Evolutionary conservation across 2,113 vertebrate species (phyloP).

Genomic region (Ailurus styani): DNA sequence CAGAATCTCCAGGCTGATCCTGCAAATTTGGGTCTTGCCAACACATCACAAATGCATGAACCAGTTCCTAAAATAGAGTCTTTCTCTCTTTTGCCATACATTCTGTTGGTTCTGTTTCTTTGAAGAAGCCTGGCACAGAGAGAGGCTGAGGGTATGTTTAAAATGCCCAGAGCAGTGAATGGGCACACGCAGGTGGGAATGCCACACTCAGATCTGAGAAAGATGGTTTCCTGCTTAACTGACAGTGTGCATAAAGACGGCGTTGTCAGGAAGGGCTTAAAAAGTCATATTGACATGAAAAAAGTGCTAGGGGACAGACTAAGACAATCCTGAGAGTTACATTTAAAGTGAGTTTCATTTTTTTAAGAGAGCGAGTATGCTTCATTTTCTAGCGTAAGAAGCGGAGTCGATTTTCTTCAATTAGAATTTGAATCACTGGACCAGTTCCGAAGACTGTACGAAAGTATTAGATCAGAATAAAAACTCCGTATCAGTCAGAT

Average conservation of each 20-base stretch:
- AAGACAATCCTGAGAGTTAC: neutral
- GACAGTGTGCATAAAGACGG: neutral
- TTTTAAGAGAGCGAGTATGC: neutral
- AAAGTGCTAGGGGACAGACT: neutral
- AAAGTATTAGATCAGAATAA: neutral
- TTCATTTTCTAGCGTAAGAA: neutral
- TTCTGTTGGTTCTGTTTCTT: neutral
- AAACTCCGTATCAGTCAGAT: neutral
- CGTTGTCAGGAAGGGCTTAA: neutral
- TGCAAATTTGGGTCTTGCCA: neutral
- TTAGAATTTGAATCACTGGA: slow-evolving; percentile 9
- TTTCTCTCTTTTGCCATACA: neutral
- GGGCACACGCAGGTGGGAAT: neutral
- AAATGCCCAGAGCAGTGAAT: neutral
- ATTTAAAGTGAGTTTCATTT: slow-evolving; percentile 14
- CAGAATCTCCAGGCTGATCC: neutral
- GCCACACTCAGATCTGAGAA: neutral
- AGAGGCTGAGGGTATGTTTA: neutral
- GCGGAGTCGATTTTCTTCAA: neutral
- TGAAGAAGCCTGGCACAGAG: neutral
- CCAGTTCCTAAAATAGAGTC: neutral
- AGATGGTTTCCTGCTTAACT: neutral
- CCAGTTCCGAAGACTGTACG: neutral
- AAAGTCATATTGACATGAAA: neutral
- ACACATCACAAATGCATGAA: neutral